A percentile compares a stretch with the other conserved stretches of the same genome.
phyloP scores from a whole-genome alignment of 2,888 invertebrate genomes.

The Conus canariensis region DNA sequence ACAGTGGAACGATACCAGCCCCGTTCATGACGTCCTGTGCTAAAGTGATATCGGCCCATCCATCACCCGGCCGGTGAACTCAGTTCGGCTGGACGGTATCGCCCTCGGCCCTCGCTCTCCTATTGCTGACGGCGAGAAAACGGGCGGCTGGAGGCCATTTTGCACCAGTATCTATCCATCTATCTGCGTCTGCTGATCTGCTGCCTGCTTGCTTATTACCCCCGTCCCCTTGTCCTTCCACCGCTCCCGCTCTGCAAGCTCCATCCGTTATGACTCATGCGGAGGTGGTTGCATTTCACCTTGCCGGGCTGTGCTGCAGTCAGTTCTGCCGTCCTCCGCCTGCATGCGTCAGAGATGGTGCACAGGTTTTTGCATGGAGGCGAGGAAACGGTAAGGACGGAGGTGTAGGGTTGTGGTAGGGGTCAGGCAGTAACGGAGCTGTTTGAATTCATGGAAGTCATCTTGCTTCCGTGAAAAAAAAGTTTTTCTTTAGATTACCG shows the following conservation, averaged over 20 bases:
- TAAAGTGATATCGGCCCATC: not conserved
- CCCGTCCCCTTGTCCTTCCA: not conserved
- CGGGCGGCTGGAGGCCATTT: constrained; percentile 12
- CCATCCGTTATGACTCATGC: constrained; percentile 28
- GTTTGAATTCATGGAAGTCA: too few species aligned
- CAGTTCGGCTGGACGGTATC: not conserved
- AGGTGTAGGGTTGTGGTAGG: too few species aligned
- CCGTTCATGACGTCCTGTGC: not conserved
- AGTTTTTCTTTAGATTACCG: too few species aligned
- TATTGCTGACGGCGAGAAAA: not conserved
- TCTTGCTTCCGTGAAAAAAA: too few species aligned
- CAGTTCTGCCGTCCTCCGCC: not conserved
- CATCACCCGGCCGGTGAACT: not conserved
- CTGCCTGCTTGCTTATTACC: constrained; percentile 6
- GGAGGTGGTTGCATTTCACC: constrained; percentile 29
- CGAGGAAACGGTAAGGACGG: not conserved
- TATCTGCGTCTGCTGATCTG: constrained; percentile 28
- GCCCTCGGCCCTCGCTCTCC: not conserved
- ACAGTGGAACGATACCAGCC: not conserved
- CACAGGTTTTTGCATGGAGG: not conserved
- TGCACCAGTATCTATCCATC: constrained; percentile 23
- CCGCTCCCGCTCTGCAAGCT: not conserved
- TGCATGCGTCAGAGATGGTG: not conserved
- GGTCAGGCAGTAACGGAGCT: too few species aligned
- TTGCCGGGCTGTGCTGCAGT: not conserved